Conservation (phyloP, 2,888 invertebrate genomes). For the Melikaiella ostensackeni region DNA sequence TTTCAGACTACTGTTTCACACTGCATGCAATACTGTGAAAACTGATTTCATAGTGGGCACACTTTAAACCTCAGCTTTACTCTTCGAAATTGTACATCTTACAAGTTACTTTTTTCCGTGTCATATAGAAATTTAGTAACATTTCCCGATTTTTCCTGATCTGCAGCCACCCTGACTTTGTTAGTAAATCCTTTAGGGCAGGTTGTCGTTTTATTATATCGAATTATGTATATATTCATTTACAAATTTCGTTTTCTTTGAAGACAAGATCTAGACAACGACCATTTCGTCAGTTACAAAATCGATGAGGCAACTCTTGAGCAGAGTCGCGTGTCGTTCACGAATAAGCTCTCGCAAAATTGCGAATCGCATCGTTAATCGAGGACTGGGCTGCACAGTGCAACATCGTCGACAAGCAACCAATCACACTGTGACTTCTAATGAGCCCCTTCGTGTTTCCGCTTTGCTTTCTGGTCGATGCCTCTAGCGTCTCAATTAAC, state of each 20-base stretch:
- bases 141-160: too few species aligned
- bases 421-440: slow-evolving; percentile 43
- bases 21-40: too few species aligned
- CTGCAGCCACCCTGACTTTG: too few species aligned
- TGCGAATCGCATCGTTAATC: slow-evolving; percentile 55
- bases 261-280: not conserved
- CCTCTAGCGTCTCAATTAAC: slow-evolving; percentile 66
- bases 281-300: slow-evolving; percentile 1
- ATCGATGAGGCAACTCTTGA: slow-evolving; percentile 13
- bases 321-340: slow-evolving; percentile 17
- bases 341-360: slow-evolving; percentile 42
- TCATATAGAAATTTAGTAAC: too few species aligned
- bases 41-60: too few species aligned
- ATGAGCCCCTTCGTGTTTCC: slow-evolving; percentile 51
- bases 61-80: too few species aligned
- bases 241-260: not conserved
- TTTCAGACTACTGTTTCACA: too few species aligned
- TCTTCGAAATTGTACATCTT: too few species aligned
- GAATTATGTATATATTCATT: not conserved
- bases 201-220: not conserved
- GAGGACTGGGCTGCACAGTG: slow-evolving; percentile 46
- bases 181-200: too few species aligned
- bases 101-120: too few species aligned
- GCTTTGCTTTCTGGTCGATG: slow-evolving; percentile 61
- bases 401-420: slow-evolving; percentile 28